Base-by-base conservation (phyloP, 2,113 vertebrate species). In the Pollimyrus isidori region DNA sequence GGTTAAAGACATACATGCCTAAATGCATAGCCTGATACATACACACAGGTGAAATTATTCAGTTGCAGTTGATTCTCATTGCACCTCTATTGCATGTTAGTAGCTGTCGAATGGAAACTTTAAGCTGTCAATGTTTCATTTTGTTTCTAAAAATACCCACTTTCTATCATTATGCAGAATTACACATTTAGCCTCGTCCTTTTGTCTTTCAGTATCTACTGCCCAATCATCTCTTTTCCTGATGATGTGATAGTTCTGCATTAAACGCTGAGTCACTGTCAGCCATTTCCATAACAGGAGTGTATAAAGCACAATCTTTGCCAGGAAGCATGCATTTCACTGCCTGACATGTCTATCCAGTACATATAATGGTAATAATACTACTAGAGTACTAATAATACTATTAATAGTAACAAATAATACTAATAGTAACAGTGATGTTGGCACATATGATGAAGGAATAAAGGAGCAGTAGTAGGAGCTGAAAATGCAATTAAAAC, bases 261-360 rank as follows among this genome's bases (percentile, higher is more conserved):
- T 45, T 26, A 50, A 82, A 13, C 17, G 88, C 88, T 89, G 88
- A 89, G 49, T 89, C 76, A 89, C 35, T 7, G 21, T 19, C 49
- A 0, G 39, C 19, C 50, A 46, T 56, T 84, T 84, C 39, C 49
- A 21, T 76, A 80, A 21, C 9, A 26, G 76, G 11, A 53, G 48
- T 26, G 39, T 5, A 50, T 82, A n/a, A 26, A 23, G 23, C 23
- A 45, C n/a, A 19, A 53, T 88, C 69, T 53, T 46, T 82, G 50
- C 50, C 21, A 39, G 48, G 69, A 39, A 19, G 17, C 21, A 52
- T 58, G 23, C 7, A 58, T 62, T 26, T 88, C 7, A 30, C 30
- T 58, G 1, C 53, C 35, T 45, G 9, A 39, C 39, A 30, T 76
- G 35, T 83, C n/a, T 42, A 48, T 17, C 56, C 39, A 62, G 46